These are phyloP conservation scores for Falco peregrinus DNA, from an alignment of 2,797 vertebrate genomes.

Conservation along the genomic window DNA sequence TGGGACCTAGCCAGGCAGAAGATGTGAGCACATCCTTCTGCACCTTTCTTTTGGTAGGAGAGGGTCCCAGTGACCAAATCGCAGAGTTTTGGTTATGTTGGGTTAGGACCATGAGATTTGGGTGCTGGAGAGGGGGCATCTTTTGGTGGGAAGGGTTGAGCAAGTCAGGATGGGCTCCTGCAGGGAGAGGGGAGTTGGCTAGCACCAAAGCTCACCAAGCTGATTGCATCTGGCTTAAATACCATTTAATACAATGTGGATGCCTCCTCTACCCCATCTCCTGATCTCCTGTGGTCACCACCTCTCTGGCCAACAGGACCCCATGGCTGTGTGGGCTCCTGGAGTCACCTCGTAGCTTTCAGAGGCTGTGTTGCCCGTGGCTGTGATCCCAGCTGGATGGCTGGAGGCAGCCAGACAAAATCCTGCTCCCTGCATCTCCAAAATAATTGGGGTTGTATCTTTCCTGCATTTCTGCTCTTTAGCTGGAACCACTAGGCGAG, in stretches of 20 bases:
- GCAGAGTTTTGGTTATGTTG: background rate
- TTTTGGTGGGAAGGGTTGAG: background rate
- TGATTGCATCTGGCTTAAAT: background rate
- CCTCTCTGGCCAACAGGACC: background rate
- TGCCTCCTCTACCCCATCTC: background rate
- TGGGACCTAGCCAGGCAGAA: background rate
- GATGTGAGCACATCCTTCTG: background rate
- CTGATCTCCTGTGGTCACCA: background rate
- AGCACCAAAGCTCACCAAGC: background rate
- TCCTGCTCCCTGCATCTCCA: background rate
- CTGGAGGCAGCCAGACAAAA: background rate
- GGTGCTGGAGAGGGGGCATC: background rate
- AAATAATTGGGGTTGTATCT: background rate
- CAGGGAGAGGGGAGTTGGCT: background rate
- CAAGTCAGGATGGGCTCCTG: background rate
- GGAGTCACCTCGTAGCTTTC: background rate
- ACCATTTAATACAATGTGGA: background rate
- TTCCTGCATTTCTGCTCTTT: background rate
- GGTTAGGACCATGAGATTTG: background rate
- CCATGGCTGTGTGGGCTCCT: background rate
- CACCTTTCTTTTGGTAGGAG: background rate
- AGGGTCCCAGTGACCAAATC: background rate
- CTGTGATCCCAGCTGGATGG: background rate
- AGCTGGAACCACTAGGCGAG: background rate
- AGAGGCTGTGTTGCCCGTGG: background rate